phyloP scores from a whole-genome alignment of 1,140 invertebrate genomes.

The Drosophila bipectinata region DNA sequence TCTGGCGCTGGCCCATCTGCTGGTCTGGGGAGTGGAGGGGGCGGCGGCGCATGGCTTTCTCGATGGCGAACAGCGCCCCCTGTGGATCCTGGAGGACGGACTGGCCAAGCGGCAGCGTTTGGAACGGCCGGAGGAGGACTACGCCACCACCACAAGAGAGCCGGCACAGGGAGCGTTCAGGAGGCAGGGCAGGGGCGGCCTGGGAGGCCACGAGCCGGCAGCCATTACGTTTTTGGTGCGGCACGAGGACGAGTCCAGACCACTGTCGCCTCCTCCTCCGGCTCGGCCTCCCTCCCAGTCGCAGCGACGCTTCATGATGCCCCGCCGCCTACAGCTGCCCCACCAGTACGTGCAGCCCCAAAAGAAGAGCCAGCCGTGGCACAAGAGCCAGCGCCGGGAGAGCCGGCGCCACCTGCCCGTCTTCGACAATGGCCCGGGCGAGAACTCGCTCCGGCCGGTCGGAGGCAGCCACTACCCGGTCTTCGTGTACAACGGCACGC shows the following conservation, averaged over 20 bases:
- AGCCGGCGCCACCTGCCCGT: conserved; percentile 57
- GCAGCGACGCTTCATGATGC: conserved; percentile 39
- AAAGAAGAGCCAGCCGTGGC: neutral
- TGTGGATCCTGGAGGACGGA: conserved; percentile 76
- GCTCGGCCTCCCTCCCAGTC: conserved; percentile 3
- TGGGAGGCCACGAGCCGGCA: conserved; percentile 6
- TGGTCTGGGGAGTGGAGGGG: conserved; percentile 7
- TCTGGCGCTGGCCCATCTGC: conserved; percentile 6
- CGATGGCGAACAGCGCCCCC: conserved; percentile 50
- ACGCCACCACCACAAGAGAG: conserved; percentile 35
- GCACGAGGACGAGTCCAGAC: neutral
- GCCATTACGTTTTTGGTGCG: conserved; percentile 49
- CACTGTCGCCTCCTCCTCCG: neutral
- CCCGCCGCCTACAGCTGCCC: conserved; percentile 21
- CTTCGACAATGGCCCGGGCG: conserved; percentile 68
- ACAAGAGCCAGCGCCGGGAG: conserved; percentile 5
- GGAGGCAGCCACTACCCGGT: conserved; percentile 48
- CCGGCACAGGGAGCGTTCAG: neutral
- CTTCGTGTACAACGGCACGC: conserved; percentile 71
- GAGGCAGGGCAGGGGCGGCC: conserved; percentile 1
- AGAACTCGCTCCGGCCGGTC: conserved; percentile 29
- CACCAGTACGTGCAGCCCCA: conserved; percentile 27
- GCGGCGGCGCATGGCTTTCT: conserved; percentile 29
- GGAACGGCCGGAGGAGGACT: conserved; percentile 31
- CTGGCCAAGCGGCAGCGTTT: conserved; percentile 45